A percentile compares a stretch with the other conserved stretches of the same genome.
Evolutionary conservation across 2,797 vertebrate species (phyloP).

Genomic region (Naso thynnoides): DNA sequence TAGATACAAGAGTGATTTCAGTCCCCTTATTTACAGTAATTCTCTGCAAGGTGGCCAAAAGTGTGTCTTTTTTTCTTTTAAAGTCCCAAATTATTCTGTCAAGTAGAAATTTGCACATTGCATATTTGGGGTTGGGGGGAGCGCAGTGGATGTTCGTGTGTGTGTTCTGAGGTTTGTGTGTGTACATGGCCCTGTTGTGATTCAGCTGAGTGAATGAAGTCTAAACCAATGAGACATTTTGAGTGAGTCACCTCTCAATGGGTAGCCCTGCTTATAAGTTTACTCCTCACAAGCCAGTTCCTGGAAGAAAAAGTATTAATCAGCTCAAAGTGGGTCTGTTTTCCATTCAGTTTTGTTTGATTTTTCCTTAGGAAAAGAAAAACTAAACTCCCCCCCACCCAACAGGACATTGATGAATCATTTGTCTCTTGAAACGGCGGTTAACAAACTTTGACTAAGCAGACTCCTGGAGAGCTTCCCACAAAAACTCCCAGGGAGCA

Average conservation of each 20-base stretch:
- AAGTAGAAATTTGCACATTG: conserved; percentile 2
- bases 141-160: background rate
- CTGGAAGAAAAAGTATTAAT: conserved; percentile 53
- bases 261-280: conserved; percentile 20
- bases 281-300: conserved; percentile 37
- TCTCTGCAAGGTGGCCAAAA: background rate
- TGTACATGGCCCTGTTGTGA: background rate
- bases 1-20: background rate
- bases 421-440: conserved; percentile 65
- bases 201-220: conserved; percentile 42
- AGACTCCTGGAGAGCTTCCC: conserved; percentile 66
- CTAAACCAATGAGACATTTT: conserved; percentile 29
- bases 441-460: conserved; percentile 69
- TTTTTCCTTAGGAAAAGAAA: conserved; percentile 57
- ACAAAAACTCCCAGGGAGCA: conserved; percentile 61
- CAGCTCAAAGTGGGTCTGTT: conserved; percentile 45
- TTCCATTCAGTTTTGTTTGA: conserved; percentile 54
- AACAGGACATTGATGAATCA: conserved; percentile 68
- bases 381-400: conserved; percentile 2
- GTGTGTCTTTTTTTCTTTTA: background rate
- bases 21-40: no score
- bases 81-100: background rate
- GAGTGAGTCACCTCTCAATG: conserved; percentile 52
- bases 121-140: background rate
- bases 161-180: background rate